Percentiles rank a stretch among this genome's conserved stretches.
Evolutionary conservation across 2,888 invertebrate species (phyloP).

Genomic region (Macrophya alboannulata): DNA sequence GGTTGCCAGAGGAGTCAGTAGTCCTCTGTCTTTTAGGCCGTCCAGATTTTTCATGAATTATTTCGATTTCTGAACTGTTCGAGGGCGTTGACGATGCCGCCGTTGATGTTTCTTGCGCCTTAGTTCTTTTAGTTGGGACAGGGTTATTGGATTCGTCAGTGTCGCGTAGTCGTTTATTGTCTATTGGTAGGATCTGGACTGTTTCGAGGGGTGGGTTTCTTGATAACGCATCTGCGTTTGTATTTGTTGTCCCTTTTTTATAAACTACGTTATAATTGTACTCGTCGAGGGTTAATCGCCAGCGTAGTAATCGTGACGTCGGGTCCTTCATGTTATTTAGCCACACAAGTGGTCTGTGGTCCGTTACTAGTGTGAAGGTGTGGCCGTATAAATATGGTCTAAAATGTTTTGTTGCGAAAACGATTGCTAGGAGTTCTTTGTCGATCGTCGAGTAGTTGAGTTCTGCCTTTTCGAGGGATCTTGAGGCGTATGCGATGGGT

Average conservation of each 20-base stretch:
- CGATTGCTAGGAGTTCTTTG: no score
- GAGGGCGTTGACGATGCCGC: background rate
- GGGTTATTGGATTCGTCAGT: background rate
- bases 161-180: no score
- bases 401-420: no score
- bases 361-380: no score
- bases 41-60: background rate
- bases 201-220: no score
- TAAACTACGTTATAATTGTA: conserved; percentile 37
- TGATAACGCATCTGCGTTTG: no score
- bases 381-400: no score
- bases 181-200: no score
- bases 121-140: background rate
- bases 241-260: conserved; percentile 47
- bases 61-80: background rate
- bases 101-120: background rate
- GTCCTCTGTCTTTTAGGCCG: background rate
- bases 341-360: conserved; percentile 61
- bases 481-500: no score
- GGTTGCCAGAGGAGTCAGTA: background rate
- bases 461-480: no score
- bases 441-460: no score
- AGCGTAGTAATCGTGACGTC: background rate
- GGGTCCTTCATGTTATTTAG: conserved; percentile 12
- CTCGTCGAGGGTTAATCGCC: conserved; percentile 50